phyloP scores from a whole-genome alignment of 2,797 vertebrate genomes.

The Eulemur coronatus region DNA sequence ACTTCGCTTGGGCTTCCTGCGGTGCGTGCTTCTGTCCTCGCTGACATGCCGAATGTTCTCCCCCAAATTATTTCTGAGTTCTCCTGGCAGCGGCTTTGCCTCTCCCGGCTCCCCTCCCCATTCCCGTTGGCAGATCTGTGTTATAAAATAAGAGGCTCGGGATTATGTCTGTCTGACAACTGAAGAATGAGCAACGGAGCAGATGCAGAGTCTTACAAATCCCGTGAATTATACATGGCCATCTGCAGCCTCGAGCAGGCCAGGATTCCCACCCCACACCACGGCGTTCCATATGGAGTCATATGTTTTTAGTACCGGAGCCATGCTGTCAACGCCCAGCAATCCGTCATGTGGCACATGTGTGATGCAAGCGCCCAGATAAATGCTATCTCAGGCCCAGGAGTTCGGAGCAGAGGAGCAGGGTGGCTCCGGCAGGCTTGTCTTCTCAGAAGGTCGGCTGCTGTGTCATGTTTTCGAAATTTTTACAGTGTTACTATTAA shows the following conservation, averaged over 20 bases:
- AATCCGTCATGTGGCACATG: slow-evolving; percentile 57
- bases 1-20: slow-evolving; percentile 13
- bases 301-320: slow-evolving; percentile 71
- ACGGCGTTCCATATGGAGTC: slow-evolving; percentile 74
- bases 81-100: slow-evolving; percentile 60
- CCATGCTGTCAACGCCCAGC: slow-evolving; percentile 68
- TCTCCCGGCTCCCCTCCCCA: not conserved
- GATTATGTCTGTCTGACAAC: slow-evolving; percentile 72
- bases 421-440: not conserved
- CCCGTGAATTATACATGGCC: slow-evolving; percentile 77
- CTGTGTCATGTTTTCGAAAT: not conserved
- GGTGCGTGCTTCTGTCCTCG: slow-evolving; percentile 48
- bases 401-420: not conserved
- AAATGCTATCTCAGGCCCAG: slow-evolving; percentile 29
- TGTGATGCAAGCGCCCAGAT: slow-evolving; percentile 60
- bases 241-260: slow-evolving; percentile 75
- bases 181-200: slow-evolving; percentile 79
- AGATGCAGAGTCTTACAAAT: slow-evolving; percentile 73
- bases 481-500: not conserved
- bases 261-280: slow-evolving; percentile 63
- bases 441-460: not conserved
- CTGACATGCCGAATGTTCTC: slow-evolving; percentile 37
- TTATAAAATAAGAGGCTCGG: slow-evolving; percentile 73
- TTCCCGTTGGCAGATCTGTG: slow-evolving; percentile 65
- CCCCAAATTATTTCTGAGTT: slow-evolving; percentile 61